Evolutionary conservation across 2,797 vertebrate genomes (phyloP), one percentile per base, ranked within the genome.

Genomic region (Cryptoprocta ferox): DNA sequence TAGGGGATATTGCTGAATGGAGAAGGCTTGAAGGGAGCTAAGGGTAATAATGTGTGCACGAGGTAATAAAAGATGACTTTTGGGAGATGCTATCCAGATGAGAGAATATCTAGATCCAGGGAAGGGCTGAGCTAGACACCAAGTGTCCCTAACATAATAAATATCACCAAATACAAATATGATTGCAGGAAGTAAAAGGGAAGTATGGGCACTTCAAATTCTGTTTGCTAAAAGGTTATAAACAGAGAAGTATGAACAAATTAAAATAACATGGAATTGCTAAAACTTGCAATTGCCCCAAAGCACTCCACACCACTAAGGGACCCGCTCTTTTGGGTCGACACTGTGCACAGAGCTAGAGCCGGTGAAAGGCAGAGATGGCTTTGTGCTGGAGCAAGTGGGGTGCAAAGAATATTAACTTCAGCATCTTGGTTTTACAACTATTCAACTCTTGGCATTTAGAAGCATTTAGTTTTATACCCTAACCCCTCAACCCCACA

Each of bases 21-120:
- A 89, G 71, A 83, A 56, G 48, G 53, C 48, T 35, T 3, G 5
- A 48, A 66, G 30, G 24, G 42, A 19, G 7, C 78, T 45, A 14
- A 4, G 0, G 5, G 42, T 4, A 81, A n/a, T 45, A 1, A 12
- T 0, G 2, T 24, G 5, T 26, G 35, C 39, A 9, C 16, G 12
- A 30, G 56, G 48, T 9, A 13, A 28, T 11, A 10, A 61, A 48
- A 6, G 13, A 26, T 1, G 21, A 7, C 53, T 42, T 88, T 84
- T 66, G 50, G 50, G 37, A 81, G 42, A 13, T 24, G 5, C 8
- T 16, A 28, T 24, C n/a, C 12, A 35, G 39, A 75, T 1, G 21
- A 32, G 1, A 42, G 32, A 63, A 21, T 13, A 37, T 4, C 45
- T 28, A 45, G 66, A 45, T 28, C 16, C 59, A 85, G 61, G 68